Base-by-base conservation (phyloP, 2,797 vertebrate species). In the Monodelphis domestica region DNA sequence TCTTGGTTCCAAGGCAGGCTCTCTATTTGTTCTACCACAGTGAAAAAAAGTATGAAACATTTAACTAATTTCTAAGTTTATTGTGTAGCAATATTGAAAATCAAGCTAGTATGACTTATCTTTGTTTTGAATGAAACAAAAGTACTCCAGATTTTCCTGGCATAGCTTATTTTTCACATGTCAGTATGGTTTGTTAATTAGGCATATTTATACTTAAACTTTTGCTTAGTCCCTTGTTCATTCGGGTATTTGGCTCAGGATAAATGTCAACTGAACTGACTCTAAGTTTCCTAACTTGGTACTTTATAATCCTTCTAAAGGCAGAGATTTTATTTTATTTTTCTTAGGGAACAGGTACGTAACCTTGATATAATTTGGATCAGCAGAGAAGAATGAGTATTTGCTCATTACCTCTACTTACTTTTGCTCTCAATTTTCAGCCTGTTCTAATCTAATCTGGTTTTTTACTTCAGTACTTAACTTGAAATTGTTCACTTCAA, bases 171-270 rank as follows among this genome's bases (percentile, higher is more conserved):
- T 95, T 93, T 56, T 91, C 87, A 94, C 28, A 91, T 84, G 91
- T 87, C 87, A 63, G 53, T 54, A 56, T 45, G n/a, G 51, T 54
- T 94, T 95, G 51, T 89, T 95, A 93, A 57, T 97, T 59, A 95
- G 95, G 56, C 87, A 70, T 88, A 89, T 95, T 93, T 94, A 38
- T n/a, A 89, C 30, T 26, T 88, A 93, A 63, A 87, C 90, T 91
- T 89, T 94, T 9, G 30, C 90, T 94, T 50, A 50, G 93, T 95
- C 59, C 91, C 54, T 91, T 54, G 89, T 17, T 95, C 54, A 90
- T 84, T 91, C 3, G 2, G 94, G 87, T 94, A 90, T 63, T 95
- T 97, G 90, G 95, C 93, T 94, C 91, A 95, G 56, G 38, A 97
- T 90, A 94, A 96, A 95, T 95, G 91, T 88, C 93, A 94, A 78